phyloP scores from a whole-genome alignment of 37 sponge, comb jelly and placozoan species.

The Geodia barretti region DNA sequence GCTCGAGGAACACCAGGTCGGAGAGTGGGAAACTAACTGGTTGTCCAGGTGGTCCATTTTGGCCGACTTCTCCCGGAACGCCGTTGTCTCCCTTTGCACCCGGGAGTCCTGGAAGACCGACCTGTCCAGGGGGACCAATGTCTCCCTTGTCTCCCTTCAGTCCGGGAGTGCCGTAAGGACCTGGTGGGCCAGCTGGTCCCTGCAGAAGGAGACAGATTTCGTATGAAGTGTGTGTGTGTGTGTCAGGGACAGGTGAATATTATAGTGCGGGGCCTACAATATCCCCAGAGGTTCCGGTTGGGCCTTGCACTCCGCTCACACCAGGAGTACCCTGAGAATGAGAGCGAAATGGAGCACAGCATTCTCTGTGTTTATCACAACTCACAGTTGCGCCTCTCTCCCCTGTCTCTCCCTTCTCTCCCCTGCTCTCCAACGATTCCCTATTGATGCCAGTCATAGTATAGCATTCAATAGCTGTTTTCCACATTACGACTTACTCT shows the following conservation, averaged over 20 bases:
- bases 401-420: constrained; percentile 72
- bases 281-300: constrained; percentile 60
- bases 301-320: constrained; percentile 51
- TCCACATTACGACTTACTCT: constrained; percentile 19
- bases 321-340: constrained; percentile 41
- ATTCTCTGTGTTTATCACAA: not conserved
- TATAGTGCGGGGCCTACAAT: constrained; percentile 14
- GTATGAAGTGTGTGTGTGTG: constrained; percentile 14
- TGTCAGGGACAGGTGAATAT: not conserved
- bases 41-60: constrained; percentile 50
- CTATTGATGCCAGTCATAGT: not conserved
- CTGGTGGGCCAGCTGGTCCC: constrained; percentile 52
- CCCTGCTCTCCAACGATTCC: constrained; percentile 14
- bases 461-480: too few species aligned
- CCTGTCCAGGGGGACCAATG: constrained; percentile 38
- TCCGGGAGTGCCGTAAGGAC: constrained; percentile 40
- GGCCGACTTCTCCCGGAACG: constrained; percentile 43
- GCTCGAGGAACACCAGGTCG: not conserved
- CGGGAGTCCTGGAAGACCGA: constrained; percentile 44
- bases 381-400: constrained; percentile 53
- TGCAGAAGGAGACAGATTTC: not conserved
- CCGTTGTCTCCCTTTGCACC: constrained; percentile 66
- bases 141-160: constrained; percentile 46
- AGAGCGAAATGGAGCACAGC: not conserved
- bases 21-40: constrained; percentile 20